These are phyloP conservation scores for Athalia rosae DNA, from an alignment of 2,888 invertebrate species.

Conservation along the genomic window DNA sequence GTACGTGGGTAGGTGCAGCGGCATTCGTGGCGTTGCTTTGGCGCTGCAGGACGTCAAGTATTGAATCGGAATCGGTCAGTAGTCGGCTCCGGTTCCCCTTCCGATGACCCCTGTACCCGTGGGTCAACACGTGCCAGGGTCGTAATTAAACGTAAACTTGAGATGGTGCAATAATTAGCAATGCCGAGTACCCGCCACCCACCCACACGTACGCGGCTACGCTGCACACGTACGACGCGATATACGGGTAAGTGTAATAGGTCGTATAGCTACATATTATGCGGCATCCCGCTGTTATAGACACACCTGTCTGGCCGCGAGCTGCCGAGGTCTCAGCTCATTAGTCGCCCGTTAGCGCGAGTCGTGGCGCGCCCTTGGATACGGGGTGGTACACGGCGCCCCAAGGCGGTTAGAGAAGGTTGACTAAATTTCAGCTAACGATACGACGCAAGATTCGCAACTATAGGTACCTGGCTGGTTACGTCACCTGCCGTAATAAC, in stretches of 20 bases:
- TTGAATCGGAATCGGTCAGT: slow-evolving; percentile 7
- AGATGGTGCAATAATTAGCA: slow-evolving; percentile 37
- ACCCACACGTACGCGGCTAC: too few species aligned
- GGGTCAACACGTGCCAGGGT: slow-evolving; percentile 7
- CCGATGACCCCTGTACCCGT: not conserved
- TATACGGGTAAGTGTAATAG: slow-evolving; percentile 10
- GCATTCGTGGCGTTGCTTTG: not conserved
- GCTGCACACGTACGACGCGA: not conserved
- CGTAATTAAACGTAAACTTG: slow-evolving; percentile 37
- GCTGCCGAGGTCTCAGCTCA: slow-evolving; percentile 53
- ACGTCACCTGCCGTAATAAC: slow-evolving; percentile 15
- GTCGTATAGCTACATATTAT: slow-evolving; percentile 2
- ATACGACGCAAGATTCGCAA: not conserved
- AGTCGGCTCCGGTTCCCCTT: not conserved
- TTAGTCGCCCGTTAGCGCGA: slow-evolving; percentile 56
- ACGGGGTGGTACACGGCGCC: slow-evolving; percentile 35
- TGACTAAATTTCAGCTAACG: slow-evolving; percentile 19
- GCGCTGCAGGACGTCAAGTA: not conserved
- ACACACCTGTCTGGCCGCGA: slow-evolving; percentile 55
- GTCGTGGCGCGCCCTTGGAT: slow-evolving; percentile 26
- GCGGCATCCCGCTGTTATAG: slow-evolving; percentile 35
- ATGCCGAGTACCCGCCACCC: slow-evolving; percentile 22
- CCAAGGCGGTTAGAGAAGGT: slow-evolving; percentile 17
- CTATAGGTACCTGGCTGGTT: not conserved
- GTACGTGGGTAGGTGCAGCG: not conserved